phyloP scores from a whole-genome alignment of 2,113 vertebrate species.

The Neoarius graeffei region DNA sequence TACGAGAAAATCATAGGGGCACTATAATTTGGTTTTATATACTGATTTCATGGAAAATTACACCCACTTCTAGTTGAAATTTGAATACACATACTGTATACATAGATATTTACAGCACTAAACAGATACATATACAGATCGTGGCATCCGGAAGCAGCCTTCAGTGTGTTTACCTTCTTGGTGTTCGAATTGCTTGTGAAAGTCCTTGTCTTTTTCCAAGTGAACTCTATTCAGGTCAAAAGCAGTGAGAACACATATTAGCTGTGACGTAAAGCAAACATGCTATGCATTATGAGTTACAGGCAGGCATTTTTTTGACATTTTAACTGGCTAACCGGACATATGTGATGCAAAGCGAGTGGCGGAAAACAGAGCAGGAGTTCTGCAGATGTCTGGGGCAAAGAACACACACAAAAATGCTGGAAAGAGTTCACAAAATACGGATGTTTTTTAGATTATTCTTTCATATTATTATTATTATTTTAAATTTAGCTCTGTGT shows the following conservation, averaged over 20 bases:
- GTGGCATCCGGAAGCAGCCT: background rate
- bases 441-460: background rate
- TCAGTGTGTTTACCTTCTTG: too few species aligned
- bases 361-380: slow-evolving; percentile 19
- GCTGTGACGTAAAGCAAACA: slow-evolving; percentile 7
- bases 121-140: background rate
- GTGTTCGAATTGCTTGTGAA: background rate
- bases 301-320: background rate
- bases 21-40: background rate
- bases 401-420: background rate
- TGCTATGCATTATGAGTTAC: slow-evolving; percentile 12
- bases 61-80: background rate
- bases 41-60: background rate
- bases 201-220: background rate
- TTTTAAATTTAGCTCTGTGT: background rate
- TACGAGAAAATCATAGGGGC: background rate
- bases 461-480: slow-evolving; percentile 5
- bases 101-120: background rate
- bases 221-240: background rate
- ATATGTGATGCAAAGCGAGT: background rate
- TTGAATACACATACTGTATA: background rate
- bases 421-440: slow-evolving; percentile 2
- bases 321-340: slow-evolving; percentile 7
- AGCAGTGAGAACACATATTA: background rate
- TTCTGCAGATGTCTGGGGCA: background rate